Evolutionary conservation across 1,140 invertebrate species (phyloP).

Genomic region (Drosophila mojavensis): DNA sequence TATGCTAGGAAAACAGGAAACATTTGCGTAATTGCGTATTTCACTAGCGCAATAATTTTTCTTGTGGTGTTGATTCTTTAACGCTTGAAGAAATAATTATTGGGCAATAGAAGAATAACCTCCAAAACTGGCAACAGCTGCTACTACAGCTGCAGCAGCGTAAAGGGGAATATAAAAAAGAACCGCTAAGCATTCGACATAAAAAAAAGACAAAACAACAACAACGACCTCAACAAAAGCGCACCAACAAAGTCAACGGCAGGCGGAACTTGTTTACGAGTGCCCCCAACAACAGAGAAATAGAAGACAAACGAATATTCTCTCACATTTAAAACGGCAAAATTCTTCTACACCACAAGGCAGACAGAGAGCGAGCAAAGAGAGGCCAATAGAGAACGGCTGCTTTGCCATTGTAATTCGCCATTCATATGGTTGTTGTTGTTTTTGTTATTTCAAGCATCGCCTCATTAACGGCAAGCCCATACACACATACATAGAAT

Average conservation of each 20-base stretch:
- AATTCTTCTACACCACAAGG: slow-evolving; percentile 30
- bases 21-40: slow-evolving; percentile 47
- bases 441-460: slow-evolving; percentile 14
- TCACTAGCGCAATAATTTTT: slow-evolving; percentile 41
- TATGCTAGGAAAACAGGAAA: slow-evolving; percentile 47
- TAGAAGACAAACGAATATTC: slow-evolving; percentile 39
- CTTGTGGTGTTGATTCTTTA: slow-evolving; percentile 25
- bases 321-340: slow-evolving; percentile 71
- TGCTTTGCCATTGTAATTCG: slow-evolving; percentile 34
- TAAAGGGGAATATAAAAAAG: slow-evolving; percentile 43
- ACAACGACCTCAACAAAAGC: slow-evolving; percentile 23
- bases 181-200: slow-evolving; percentile 54
- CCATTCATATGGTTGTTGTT: slow-evolving; percentile 9
- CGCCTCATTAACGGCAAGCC: slow-evolving; percentile 43
- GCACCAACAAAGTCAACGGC: slow-evolving; percentile 27
- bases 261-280: slow-evolving; percentile 59
- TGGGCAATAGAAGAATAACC: slow-evolving; percentile 64
- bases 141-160: slow-evolving; percentile 15
- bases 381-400: neutral
- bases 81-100: slow-evolving; percentile 57
- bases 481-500: slow-evolving; percentile 11
- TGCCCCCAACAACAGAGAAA: slow-evolving; percentile 16
- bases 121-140: slow-evolving; percentile 41
- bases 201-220: slow-evolving; percentile 26
- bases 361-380: neutral